A percentile compares a stretch with the other conserved stretches of the same genome.
These are phyloP conservation scores for Falcunculus frontatus DNA, from an alignment of 2,113 vertebrate species.

Conservation along the genomic window DNA sequence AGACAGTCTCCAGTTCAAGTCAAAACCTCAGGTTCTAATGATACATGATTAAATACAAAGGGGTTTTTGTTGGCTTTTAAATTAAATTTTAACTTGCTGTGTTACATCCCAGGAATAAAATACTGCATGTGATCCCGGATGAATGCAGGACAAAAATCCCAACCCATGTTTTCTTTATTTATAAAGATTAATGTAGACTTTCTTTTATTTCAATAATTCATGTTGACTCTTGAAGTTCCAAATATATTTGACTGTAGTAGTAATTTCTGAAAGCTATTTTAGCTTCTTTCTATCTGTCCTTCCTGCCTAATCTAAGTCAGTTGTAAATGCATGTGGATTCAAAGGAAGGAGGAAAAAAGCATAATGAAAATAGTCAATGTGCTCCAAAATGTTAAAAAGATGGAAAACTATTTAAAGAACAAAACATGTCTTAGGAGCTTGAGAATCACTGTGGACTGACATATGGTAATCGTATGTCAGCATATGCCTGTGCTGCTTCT, in stretches of 20 bases:
- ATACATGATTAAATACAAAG: neutral
- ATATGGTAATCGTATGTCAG: neutral
- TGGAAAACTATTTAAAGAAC: slow-evolving; percentile 25
- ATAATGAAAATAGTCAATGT: neutral
- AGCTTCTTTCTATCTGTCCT: neutral
- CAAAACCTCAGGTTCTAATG: neutral
- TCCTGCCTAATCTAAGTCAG: neutral
- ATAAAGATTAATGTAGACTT: neutral
- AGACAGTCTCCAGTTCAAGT: neutral
- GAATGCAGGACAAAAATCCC: neutral
- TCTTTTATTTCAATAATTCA: neutral
- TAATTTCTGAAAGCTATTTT: neutral
- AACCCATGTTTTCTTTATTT: neutral
- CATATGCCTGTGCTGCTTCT: neutral
- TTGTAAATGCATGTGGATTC: neutral
- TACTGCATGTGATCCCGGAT: neutral
- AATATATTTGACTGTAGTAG: neutral
- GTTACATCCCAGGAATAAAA: neutral
- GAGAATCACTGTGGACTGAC: neutral
- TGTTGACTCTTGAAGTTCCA: neutral
- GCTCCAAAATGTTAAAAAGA: neutral
- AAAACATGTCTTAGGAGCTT: neutral
- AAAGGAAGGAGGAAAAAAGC: neutral
- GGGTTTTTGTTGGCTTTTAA: fast-evolving
- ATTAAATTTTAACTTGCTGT: neutral